Conservation (phyloP, 2,888 invertebrate genomes). For the Neoscelio sp. region DNA sequence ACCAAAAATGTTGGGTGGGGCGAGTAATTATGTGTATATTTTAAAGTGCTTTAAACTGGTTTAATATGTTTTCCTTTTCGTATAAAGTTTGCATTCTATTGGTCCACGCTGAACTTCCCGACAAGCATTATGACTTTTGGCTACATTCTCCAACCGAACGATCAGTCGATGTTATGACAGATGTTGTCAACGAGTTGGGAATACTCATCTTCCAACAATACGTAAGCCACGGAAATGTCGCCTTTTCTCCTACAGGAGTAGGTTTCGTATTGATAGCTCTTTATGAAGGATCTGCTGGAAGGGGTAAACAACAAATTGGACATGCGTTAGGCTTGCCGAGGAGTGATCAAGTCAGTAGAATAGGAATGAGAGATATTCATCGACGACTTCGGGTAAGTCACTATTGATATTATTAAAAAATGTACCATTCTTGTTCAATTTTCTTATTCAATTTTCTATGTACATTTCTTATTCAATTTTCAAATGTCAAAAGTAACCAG, state of each 20-base stretch:
- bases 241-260: slow-evolving; percentile 93
- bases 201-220: slow-evolving; percentile 82
- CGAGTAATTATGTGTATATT: neutral
- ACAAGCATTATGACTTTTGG: slow-evolving; percentile 62
- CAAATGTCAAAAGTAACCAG: too few relatives aligned
- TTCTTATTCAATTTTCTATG: too few relatives aligned
- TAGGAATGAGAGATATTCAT: slow-evolving; percentile 93
- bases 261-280: slow-evolving; percentile 91
- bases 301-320: slow-evolving; percentile 89
- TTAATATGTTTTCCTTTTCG: slow-evolving; percentile 6
- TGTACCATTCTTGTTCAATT: too few relatives aligned
- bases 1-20: slow-evolving; percentile 78
- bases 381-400: slow-evolving; percentile 91
- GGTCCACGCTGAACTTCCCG: slow-evolving; percentile 57
- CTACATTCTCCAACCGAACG: slow-evolving; percentile 65
- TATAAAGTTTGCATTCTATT: slow-evolving; percentile 39
- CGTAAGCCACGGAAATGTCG: slow-evolving; percentile 86
- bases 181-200: slow-evolving; percentile 90
- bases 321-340: slow-evolving; percentile 88
- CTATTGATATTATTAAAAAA: too few relatives aligned
- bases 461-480: too few relatives aligned
- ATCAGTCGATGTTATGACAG: slow-evolving; percentile 91
- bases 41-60: neutral
- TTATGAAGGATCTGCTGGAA: slow-evolving; percentile 91
- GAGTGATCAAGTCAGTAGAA: slow-evolving; percentile 89